phyloP scores from a whole-genome alignment of 2,113 vertebrate genomes.

The Martes martes region DNA sequence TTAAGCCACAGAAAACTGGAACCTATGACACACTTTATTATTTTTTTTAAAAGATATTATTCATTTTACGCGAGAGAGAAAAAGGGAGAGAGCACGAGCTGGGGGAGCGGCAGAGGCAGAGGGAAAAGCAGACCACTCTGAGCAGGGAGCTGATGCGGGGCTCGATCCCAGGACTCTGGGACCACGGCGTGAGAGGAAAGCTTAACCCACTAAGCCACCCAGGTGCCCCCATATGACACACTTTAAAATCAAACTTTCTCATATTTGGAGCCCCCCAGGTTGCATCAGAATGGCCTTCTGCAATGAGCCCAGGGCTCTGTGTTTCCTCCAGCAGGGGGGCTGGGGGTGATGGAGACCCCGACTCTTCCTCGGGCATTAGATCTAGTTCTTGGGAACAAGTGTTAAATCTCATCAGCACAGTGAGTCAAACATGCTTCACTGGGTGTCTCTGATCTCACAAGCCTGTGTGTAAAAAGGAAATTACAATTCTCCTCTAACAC shows the following conservation, averaged over 20 bases:
- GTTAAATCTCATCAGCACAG: background rate
- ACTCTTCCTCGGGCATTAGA: background rate
- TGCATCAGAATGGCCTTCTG: background rate
- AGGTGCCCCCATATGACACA: background rate
- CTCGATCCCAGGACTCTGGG: no score
- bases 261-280: background rate
- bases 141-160: no score
- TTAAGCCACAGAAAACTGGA: background rate
- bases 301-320: background rate
- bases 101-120: no score
- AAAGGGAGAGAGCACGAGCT: no score
- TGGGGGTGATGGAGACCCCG: background rate
- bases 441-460: background rate
- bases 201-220: no score
- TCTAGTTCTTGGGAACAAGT: background rate
- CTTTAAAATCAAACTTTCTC: background rate
- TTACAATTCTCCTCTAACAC: background rate
- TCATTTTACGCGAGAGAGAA: no score
- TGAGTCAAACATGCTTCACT: background rate
- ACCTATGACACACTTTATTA: background rate
- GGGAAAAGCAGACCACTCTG: no score
- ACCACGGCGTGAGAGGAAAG: no score
- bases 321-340: accelerated
- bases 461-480: background rate
- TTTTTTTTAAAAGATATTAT: no score